phyloP scores from a whole-genome alignment of 2,797 vertebrate genomes.

The Melanotaenia trifasciata region DNA sequence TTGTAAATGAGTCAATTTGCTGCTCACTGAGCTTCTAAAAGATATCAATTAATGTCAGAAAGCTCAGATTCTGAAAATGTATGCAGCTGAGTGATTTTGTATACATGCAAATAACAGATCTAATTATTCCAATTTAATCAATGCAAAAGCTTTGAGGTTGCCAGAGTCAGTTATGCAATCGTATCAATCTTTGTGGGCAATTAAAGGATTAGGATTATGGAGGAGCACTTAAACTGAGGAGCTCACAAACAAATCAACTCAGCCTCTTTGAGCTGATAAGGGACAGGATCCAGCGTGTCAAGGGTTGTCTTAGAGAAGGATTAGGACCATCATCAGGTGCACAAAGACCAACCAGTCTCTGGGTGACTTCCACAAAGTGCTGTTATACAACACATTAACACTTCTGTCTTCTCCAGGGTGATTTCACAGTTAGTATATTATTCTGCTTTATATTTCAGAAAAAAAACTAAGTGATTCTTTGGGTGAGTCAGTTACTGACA shows the following conservation, averaged over 20 bases:
- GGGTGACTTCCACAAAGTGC: background rate
- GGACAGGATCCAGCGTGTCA: constrained; percentile 27
- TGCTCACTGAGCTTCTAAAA: background rate
- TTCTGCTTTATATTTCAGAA: background rate
- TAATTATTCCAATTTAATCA: constrained; percentile 48
- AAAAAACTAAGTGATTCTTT: background rate
- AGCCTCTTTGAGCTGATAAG: constrained; percentile 50
- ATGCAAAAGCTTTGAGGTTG: constrained; percentile 11
- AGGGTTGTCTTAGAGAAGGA: constrained; percentile 52
- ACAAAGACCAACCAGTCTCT: constrained; percentile 48
- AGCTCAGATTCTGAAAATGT: constrained; percentile 10
- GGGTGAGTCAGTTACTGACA: background rate
- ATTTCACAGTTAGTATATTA: background rate
- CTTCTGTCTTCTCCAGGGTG: no score
- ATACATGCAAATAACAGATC: constrained; percentile 27
- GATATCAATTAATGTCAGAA: background rate
- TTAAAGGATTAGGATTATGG: constrained; percentile 71
- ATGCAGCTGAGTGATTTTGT: background rate
- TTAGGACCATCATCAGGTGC: constrained; percentile 61
- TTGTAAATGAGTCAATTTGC: constrained; percentile 25
- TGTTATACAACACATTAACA: background rate
- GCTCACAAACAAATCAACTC: constrained; percentile 63
- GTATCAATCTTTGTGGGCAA: constrained; percentile 51
- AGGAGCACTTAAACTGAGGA: constrained; percentile 65
- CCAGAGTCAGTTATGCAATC: constrained; percentile 17